Percentiles rank a stretch among this genome's conserved stretches.
Conservation (phyloP, 2,113 vertebrate genomes). For the Terrapene triunguis region DNA sequence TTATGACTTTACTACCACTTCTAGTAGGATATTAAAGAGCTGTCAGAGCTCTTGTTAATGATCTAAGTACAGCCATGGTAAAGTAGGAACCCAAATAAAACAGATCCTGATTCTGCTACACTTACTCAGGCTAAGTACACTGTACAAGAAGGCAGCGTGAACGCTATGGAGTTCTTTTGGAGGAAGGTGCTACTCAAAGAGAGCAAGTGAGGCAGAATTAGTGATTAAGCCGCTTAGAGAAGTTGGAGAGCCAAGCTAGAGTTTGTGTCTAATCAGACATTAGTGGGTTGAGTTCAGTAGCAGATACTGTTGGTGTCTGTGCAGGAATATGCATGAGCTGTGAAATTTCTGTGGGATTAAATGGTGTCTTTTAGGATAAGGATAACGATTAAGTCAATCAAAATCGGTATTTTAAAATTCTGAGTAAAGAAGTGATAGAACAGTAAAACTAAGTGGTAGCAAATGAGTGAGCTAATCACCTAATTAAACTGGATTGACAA, state of each 20-base stretch:
- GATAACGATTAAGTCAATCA: background rate
- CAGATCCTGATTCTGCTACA: background rate
- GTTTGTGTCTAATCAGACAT: background rate
- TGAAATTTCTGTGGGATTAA: slow-evolving; percentile 28
- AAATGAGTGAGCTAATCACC: background rate
- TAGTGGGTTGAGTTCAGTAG: background rate
- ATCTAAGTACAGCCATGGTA: background rate
- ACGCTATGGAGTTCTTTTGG: background rate
- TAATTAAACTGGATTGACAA: background rate
- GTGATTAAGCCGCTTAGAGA: background rate
- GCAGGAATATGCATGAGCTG: background rate
- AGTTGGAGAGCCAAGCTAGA: background rate
- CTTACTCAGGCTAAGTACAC: background rate
- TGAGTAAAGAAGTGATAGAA: background rate
- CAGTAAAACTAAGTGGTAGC: background rate
- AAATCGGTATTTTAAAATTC: background rate
- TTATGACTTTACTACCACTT: background rate
- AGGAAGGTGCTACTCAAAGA: background rate
- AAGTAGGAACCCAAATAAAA: background rate
- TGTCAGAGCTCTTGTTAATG: background rate
- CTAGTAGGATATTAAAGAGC: background rate
- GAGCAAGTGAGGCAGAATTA: background rate
- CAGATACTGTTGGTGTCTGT: background rate
- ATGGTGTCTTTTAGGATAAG: background rate
- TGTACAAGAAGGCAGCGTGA: background rate